Evolutionary conservation across 2,888 invertebrate species (phyloP), one percentile per base, ranked within the genome.

Genomic region (Plagiodera versicolora): DNA sequence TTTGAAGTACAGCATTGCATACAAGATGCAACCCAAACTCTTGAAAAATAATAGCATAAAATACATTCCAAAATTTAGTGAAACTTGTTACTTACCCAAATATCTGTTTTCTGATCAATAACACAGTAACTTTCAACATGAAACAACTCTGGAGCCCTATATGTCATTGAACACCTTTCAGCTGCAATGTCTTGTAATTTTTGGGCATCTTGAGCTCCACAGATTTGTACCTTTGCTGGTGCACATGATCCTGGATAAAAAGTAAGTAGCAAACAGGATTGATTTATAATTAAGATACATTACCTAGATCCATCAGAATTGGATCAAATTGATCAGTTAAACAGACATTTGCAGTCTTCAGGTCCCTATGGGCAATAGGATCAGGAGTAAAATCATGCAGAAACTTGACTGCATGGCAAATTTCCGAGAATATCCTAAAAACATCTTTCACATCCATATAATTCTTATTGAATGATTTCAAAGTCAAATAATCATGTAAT

Each of bases 121-220:
- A 87, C 86, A 72, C 89, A 87, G 72, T 91, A 89, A 61, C 89
- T 88, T 79, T 93, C 90, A 9, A 94, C 92, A 70, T 89, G 89
- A 75, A 95, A 95, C 52, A 95, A 80, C 78, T 95, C 95, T 0
- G 95, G 95, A 0, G 94, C 92, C 70, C 92, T 82, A 75, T 93
- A 95, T 2, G 93, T 88, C 89, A 95, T 94, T 19, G 92, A 91
- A 77, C 92, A 92, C 62, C 90, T 83, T 79, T 94, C 93, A 51
- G 90, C 91, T 1, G 94, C 94, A 53, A 87, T 80, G 75, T 95
- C 95, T 80, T 93, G 87, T 46, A 90, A 77, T 24, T 84, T 83
- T 71, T 89, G 88, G 0, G 90, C 90, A 68, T 89, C 89, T 44
- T 85, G 84, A 48, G 86, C 84, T 0, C 88, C 87, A 66, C 86